Base-by-base conservation (phyloP, 2,113 vertebrate species). In the Proteles cristata region DNA sequence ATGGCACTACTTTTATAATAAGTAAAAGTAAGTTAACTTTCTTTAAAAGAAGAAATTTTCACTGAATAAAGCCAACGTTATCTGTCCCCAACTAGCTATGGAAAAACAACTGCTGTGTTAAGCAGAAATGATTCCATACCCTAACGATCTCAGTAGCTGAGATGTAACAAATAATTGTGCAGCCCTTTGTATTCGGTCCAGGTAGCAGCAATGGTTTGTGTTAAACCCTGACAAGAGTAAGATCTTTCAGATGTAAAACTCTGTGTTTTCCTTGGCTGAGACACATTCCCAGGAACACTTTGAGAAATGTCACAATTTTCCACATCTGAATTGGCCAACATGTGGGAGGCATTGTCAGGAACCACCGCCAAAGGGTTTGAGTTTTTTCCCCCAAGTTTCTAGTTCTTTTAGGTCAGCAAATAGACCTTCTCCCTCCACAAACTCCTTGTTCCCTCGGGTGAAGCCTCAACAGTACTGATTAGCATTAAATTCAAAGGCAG, bases 231-330 rank as follows among this genome's bases (percentile, higher is more conserved):
- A 96, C 55, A 94, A 93, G 48, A 93, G 23, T 55, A 93, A 96
- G 79, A 91, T 88, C 58, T n/a, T 86, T 88, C 90, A 95, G 39
- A 96, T 94, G 94, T 63, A 5, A 85, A 69, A n/a, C 55, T 35
- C 55, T 21, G 65, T 97, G 66, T 95, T 97, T 97, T 94, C 87
- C 68, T 98, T 97, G 93, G 96, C 96, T 76, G 80, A 74, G 88
- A 94, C 15, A 14, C 50, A 48, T 97, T 96, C 90, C 95, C 39
- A 94, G 82, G 68, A 94, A 97, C 85, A 97, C 0, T 95, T 84
- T 68, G 86, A 91, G 66, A 97, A 94, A 88, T 96, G 88, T 94
- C 84, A 96, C 85, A 97, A 95, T 90, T 96, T 97, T 93, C 93
- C 95, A 96, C 71, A 65, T 91, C 31, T 92, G 68, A 83, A 69